phyloP scores from a whole-genome alignment of 2,113 vertebrate species.

The Corydoras sp. region DNA sequence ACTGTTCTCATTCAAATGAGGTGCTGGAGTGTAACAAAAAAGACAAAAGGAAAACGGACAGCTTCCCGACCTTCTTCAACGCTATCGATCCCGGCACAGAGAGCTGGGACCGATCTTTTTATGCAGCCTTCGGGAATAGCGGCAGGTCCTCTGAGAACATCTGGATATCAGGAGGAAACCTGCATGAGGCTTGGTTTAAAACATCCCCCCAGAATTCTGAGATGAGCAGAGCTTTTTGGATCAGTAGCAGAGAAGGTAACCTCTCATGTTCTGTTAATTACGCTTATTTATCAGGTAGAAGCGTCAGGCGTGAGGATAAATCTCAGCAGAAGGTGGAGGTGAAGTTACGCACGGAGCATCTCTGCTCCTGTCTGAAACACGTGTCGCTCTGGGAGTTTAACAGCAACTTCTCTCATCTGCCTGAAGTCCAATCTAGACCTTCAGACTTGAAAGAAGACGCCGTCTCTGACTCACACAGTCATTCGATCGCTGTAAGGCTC shows the following conservation, averaged over 20 bases:
- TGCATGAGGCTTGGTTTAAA: slow-evolving; percentile 41
- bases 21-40: slow-evolving; percentile 32
- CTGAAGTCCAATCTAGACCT: slow-evolving; percentile 14
- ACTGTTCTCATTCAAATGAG: slow-evolving; percentile 40
- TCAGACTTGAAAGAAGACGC: neutral
- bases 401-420: neutral
- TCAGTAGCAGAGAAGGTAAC: slow-evolving; percentile 24
- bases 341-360: neutral
- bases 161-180: slow-evolving; percentile 36
- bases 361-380: neutral
- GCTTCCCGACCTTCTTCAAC: slow-evolving; percentile 52
- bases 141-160: slow-evolving; percentile 24
- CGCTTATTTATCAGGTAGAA: neutral
- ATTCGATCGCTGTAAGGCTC: slow-evolving; percentile 7
- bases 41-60: slow-evolving; percentile 48
- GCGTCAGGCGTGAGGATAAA: neutral
- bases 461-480: slow-evolving; percentile 32
- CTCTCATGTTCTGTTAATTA: neutral
- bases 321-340: neutral
- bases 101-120: slow-evolving; percentile 46
- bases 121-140: slow-evolving; percentile 26
- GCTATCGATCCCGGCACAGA: slow-evolving; percentile 57
- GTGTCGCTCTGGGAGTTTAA: slow-evolving; percentile 8
- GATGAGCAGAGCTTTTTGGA: slow-evolving; percentile 15
- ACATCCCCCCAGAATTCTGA: neutral